These are phyloP conservation scores for Sebastes schlegelii DNA, from an alignment of 2,113 vertebrate species.

Conservation along the genomic window DNA sequence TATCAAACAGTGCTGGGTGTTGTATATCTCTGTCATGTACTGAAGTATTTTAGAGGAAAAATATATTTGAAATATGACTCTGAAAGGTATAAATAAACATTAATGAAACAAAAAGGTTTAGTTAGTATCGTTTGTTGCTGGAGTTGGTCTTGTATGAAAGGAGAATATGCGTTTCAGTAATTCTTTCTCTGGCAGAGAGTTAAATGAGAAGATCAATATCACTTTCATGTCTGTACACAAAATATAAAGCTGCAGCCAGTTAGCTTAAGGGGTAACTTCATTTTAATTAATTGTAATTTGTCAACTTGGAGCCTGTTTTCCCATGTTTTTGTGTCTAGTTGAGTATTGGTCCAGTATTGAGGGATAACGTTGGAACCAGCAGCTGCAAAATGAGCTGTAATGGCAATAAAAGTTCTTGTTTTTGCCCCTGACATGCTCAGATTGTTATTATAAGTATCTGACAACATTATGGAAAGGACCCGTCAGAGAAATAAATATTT, in stretches of 20 bases:
- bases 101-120: slow-evolving; percentile 59
- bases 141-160: background rate
- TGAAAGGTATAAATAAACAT: slow-evolving; percentile 83
- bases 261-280: background rate
- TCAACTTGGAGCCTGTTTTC: too few species aligned
- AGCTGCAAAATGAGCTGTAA: too few species aligned
- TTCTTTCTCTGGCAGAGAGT: background rate
- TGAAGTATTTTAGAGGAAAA: slow-evolving; percentile 82
- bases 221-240: background rate
- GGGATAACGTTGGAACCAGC: too few species aligned
- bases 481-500: too few species aligned
- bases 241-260: background rate
- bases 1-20: slow-evolving; percentile 73
- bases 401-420: too few species aligned
- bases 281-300: too few species aligned
- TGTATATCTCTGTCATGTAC: slow-evolving; percentile 83
- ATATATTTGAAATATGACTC: slow-evolving; percentile 84
- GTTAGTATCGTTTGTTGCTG: slow-evolving; percentile 32
- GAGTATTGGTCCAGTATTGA: too few species aligned
- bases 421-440: too few species aligned
- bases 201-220: background rate
- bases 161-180: background rate
- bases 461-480: too few species aligned
- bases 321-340: too few species aligned
- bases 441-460: too few species aligned